Percentiles rank a stretch among this genome's conserved stretches.
Evolutionary conservation across 2,797 vertebrate species (phyloP).

Genomic region (Intellagama lesueurii): DNA sequence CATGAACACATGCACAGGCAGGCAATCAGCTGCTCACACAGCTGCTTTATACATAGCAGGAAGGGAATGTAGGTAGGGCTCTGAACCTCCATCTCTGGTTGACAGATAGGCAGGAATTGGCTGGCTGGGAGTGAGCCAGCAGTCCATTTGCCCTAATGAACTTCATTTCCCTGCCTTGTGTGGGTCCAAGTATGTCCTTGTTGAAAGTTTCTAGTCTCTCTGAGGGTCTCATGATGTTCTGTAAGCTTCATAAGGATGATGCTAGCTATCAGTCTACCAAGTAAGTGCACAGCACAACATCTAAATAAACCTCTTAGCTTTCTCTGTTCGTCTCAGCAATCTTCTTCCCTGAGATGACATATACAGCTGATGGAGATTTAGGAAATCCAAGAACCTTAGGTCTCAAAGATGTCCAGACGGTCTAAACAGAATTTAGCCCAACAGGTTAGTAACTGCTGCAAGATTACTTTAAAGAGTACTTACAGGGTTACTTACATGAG

Average conservation of each 20-base stretch:
- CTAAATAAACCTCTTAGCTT: neutral
- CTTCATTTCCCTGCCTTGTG: no score
- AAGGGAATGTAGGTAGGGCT: no score
- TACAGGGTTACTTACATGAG: neutral
- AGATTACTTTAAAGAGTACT: neutral
- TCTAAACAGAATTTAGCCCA: neutral
- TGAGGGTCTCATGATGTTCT: neutral
- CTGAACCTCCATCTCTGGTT: no score
- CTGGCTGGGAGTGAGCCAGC: no score
- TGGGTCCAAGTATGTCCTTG: no score
- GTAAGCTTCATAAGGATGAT: neutral
- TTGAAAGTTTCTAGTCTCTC: no score
- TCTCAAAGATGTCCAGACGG: neutral
- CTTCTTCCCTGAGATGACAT: conserved; percentile 15
- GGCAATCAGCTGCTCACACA: no score
- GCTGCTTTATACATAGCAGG: no score
- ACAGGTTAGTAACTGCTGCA: neutral
- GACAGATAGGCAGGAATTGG: no score
- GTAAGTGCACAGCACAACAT: neutral
- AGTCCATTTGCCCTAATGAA: no score
- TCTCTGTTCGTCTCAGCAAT: neutral
- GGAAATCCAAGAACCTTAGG: neutral
- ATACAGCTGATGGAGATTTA: neutral
- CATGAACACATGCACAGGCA: no score
- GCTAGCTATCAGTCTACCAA: neutral